These are phyloP conservation scores for Eulemur rufifrons DNA, from an alignment of 2,113 vertebrate genomes.

Conservation along the genomic window DNA sequence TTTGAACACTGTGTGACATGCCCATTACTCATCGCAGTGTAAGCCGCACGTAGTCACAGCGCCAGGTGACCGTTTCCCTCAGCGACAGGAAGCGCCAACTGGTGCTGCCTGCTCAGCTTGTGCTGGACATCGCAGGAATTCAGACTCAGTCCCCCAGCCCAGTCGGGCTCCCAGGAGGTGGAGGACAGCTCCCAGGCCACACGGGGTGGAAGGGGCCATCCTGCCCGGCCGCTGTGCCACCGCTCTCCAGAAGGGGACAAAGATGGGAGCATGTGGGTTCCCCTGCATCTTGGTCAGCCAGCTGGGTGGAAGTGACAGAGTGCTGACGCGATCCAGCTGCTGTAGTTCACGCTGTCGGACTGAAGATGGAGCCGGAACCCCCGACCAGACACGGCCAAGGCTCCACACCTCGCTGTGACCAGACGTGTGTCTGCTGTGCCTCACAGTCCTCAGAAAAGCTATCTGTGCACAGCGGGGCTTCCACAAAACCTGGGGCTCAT, in stretches of 20 bases:
- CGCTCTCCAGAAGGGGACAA: neutral
- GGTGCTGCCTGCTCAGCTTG: neutral
- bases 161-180: neutral
- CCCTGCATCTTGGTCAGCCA: neutral
- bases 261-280: neutral
- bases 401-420: neutral
- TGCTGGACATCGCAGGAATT: neutral
- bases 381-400: too few species aligned
- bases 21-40: neutral
- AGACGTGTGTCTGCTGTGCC: accelerated
- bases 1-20: neutral
- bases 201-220: neutral
- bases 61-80: neutral
- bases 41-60: accelerated
- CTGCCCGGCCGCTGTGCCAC: neutral
- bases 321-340: neutral
- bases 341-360: neutral
- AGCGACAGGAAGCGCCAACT: neutral
- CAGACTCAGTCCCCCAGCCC: neutral
- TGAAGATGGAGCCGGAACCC: too few species aligned
- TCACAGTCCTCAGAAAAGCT: neutral
- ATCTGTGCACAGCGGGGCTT: neutral
- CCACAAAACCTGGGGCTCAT: neutral
- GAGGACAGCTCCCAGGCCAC: neutral
- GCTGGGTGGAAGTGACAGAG: accelerated